Percentiles rank a stretch among this genome's conserved stretches.
Evolutionary conservation across 2,797 vertebrate species (phyloP).

Genomic region (Siniperca obscura): DNA sequence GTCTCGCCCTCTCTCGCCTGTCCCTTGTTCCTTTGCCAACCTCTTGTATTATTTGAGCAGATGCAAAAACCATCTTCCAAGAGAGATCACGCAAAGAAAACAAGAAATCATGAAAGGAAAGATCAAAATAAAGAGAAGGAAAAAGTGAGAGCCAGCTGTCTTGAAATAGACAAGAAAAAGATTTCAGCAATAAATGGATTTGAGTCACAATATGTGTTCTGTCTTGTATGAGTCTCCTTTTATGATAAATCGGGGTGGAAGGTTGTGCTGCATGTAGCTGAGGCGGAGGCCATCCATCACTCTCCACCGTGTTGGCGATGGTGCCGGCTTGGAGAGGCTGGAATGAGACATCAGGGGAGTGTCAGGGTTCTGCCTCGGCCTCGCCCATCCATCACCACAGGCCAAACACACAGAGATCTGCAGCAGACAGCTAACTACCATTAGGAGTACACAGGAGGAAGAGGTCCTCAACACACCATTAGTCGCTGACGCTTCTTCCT

Average conservation of each 20-base stretch:
- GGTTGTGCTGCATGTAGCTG: conserved; percentile 52
- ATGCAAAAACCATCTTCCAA: conserved; percentile 72
- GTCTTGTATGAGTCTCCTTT: conserved; percentile 62
- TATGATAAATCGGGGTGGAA: conserved; percentile 66
- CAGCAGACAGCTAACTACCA: conserved; percentile 52
- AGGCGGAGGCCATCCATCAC: conserved; percentile 70
- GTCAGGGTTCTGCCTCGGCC: conserved; percentile 58
- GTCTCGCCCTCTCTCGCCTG: conserved; percentile 45
- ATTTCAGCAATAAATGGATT: conserved; percentile 57
- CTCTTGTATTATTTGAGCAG: conserved; percentile 73
- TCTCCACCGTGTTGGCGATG: conserved; percentile 39
- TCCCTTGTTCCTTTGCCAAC: conserved; percentile 68
- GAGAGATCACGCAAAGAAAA: conserved; percentile 53
- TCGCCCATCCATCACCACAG: conserved; percentile 73
- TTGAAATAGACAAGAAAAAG: conserved; percentile 58
- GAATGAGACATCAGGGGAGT: conserved; percentile 79
- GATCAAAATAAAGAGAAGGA: conserved; percentile 38
- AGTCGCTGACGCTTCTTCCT: conserved; percentile 34
- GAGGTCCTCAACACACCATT: conserved; percentile 52
- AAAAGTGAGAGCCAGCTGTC: conserved; percentile 48
- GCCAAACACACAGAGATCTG: conserved; percentile 58
- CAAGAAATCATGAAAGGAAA: conserved; percentile 41
- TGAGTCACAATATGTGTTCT: conserved; percentile 63
- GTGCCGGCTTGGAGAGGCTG: conserved; percentile 46
- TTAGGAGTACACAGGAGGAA: conserved; percentile 54